phyloP scores from a whole-genome alignment of 2,888 invertebrate species.

The Lottia scabra region DNA sequence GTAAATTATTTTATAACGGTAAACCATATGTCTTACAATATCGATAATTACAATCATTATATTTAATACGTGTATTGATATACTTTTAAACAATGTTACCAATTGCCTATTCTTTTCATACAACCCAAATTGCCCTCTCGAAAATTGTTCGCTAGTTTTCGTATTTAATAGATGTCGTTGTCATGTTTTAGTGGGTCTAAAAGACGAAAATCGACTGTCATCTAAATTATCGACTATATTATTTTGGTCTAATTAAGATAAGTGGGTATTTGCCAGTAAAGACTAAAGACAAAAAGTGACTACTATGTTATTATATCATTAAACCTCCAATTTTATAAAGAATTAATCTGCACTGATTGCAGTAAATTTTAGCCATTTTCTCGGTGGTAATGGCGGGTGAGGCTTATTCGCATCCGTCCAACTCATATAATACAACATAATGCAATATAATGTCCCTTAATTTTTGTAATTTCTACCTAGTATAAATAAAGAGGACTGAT shows the following conservation, averaged over 20 bases:
- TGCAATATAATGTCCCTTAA: slow-evolving; percentile 7
- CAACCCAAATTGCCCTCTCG: no score
- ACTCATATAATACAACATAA: slow-evolving; percentile 4
- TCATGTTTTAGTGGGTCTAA: background rate
- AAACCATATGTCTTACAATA: no score
- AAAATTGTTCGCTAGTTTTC: no score
- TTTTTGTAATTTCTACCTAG: slow-evolving; percentile 7
- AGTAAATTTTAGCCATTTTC: slow-evolving; percentile 4
- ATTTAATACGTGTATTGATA: no score
- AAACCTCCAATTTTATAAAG: slow-evolving; percentile 6
- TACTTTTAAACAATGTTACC: no score
- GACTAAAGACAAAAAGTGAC: slow-evolving; percentile 3
- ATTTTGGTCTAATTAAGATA: slow-evolving; percentile 3
- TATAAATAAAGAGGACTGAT: slow-evolving; percentile 3
- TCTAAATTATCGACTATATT: background rate
- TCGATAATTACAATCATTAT: no score
- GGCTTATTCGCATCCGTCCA: slow-evolving; percentile 7
- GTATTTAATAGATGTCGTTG: no score
- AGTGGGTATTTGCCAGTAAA: slow-evolving; percentile 6
- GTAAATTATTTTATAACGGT: no score
- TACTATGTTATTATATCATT: slow-evolving; percentile 6
- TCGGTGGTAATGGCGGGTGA: slow-evolving; percentile 2
- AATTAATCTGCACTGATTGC: slow-evolving; percentile 7
- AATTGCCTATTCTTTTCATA: no score
- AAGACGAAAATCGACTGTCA: slow-evolving; percentile 4